A percentile compares a stretch with the other conserved stretches of the same genome.
Conservation (phyloP, 1,140 invertebrate genomes). For the Drosophila mauritiana region DNA sequence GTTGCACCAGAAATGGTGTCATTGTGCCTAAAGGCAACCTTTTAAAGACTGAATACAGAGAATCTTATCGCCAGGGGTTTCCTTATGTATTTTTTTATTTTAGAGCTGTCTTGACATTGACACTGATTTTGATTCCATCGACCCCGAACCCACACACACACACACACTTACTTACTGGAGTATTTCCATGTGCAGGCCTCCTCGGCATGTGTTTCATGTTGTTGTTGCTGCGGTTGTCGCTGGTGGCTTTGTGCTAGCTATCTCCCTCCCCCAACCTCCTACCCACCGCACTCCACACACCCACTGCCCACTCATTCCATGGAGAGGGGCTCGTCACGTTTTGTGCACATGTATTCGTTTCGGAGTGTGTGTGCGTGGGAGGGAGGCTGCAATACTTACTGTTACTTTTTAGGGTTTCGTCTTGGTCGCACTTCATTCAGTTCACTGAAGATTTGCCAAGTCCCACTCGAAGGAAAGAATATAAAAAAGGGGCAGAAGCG, state of each 20-base stretch:
- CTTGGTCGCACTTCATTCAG: constrained; percentile 57
- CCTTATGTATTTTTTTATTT: constrained; percentile 12
- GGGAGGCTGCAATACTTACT: constrained; percentile 56
- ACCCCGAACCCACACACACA: constrained; percentile 32
- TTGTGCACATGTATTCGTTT: constrained; percentile 28
- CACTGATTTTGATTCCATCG: constrained; percentile 64
- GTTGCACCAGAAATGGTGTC: neutral
- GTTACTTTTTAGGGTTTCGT: constrained; percentile 57
- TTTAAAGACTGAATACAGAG: neutral
- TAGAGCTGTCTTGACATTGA: constrained; percentile 58
- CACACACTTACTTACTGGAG: neutral
- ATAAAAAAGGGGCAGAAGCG: constrained; percentile 15
- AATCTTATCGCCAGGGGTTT: constrained; percentile 12
- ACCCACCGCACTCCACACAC: neutral
- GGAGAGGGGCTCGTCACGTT: constrained; percentile 59
- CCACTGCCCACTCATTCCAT: constrained; percentile 40
- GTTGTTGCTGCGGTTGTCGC: constrained; percentile 8
- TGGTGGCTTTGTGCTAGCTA: constrained; percentile 50
- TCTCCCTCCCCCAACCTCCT: constrained; percentile 8
- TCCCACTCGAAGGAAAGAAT: constrained; percentile 25
- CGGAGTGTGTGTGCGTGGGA: constrained; percentile 4
- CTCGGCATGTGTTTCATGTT: constrained; percentile 13
- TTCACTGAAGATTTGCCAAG: constrained; percentile 47
- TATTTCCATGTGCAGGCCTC: constrained; percentile 33
- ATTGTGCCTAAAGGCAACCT: neutral